Evolutionary conservation across 2,888 invertebrate species (phyloP).

Genomic region (Cremastinae sp.): DNA sequence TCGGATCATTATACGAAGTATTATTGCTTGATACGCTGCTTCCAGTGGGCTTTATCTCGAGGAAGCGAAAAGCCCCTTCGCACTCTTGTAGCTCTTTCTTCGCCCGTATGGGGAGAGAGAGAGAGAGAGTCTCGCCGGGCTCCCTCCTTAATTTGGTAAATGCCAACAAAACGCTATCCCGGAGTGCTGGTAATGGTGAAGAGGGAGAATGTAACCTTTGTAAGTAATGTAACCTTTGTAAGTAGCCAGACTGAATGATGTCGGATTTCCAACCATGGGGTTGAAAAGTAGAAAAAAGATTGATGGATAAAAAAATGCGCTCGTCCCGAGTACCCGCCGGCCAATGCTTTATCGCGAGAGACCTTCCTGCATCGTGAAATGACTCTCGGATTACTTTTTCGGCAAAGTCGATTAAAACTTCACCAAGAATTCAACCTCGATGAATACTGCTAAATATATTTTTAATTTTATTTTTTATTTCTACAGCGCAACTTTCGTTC

Average conservation of each 20-base stretch:
- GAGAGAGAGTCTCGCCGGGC: constrained; percentile 65
- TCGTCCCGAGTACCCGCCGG: constrained; percentile 20
- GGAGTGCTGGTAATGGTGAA: constrained; percentile 59
- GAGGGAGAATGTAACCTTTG: constrained; percentile 24
- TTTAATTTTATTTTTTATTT: constrained; percentile 34
- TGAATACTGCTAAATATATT: constrained; percentile 46
- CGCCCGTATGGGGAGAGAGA: constrained; percentile 2
- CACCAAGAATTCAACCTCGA: constrained; percentile 53
- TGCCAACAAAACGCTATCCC: constrained; percentile 75
- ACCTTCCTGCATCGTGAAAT: constrained; percentile 42
- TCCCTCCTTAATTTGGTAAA: constrained; percentile 77
- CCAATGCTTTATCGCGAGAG: constrained; percentile 32
- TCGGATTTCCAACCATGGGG: constrained; percentile 40
- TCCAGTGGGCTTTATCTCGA: constrained; percentile 58
- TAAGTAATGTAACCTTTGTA: constrained; percentile 2
- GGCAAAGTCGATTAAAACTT: constrained; percentile 64
- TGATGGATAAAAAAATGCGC: constrained; percentile 24
- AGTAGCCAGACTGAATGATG: constrained; percentile 46
- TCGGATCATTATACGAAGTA: constrained; percentile 72
- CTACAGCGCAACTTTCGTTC: neutral
- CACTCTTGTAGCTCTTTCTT: constrained; percentile 37
- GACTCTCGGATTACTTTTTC: constrained; percentile 58
- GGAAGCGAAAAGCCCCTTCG: constrained; percentile 48
- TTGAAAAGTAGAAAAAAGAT: constrained; percentile 51
- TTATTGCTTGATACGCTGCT: constrained; percentile 75